Evolutionary conservation across 2,113 vertebrate species (phyloP), one percentile per base, ranked within the genome.

Genomic region (Brachionichthys hirsutus): DNA sequence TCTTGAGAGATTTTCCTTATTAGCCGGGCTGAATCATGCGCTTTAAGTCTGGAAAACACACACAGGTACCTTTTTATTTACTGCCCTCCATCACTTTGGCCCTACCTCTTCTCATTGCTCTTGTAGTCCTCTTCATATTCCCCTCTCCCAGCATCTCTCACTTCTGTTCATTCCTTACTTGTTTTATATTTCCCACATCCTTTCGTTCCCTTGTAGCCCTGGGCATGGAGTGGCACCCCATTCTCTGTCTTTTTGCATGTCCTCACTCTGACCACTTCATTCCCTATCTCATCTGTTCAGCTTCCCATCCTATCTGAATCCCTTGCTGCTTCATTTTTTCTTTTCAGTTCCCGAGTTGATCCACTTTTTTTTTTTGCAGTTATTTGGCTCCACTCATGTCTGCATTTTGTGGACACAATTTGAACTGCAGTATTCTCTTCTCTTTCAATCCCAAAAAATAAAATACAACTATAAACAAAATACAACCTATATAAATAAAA

Each of bases 1-100:
- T 83, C 86, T 86, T 69, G 74, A 86, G 80, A 78, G 83, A 70
- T 79, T 83, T 77, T 84, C 74, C 70, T 84, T 85, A 88, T 89
- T 85, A 87, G 80, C 64, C 56, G 13, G 69, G 63, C 70, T 82
- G 83, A 85, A 82, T 87, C 78, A 66, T 30, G 38, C 4, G 45
- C 78, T 75, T 73, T 52, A 80, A 77, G 80, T 77, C 72, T 61
- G 62, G 72, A 76, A 74, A 85, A 80, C 71, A 84, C 74, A 70
- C 67, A 72, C 66, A 68, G 67, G 35, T 70, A 45, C 50, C 58
- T 75, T 68, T 54, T 67, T 70, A 52, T 77, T 22, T 10, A 51
- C 62, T 15, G 18, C 51, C 50, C 62, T 50, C 62, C 65, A 58
- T 50, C 69, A 20, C 70, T 56, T 30, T 15, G 46, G 15, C 57